Conservation (phyloP, 2,888 invertebrate species). For the Ypsolopha scabrella region DNA sequence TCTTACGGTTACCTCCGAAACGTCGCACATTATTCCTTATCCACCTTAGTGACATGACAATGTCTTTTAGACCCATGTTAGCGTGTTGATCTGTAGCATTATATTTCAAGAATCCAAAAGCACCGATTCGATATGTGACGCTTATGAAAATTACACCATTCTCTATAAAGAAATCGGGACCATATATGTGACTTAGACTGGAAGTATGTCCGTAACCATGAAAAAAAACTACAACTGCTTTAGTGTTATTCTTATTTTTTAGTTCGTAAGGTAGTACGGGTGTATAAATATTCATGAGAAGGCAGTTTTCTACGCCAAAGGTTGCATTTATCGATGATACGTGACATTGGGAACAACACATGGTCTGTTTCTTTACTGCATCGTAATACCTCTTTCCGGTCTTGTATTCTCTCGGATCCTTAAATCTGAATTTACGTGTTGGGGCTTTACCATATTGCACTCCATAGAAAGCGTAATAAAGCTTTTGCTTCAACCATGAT, state of each 20-base stretch:
- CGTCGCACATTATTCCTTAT: slow-evolving; percentile 37
- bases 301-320: slow-evolving; percentile 72
- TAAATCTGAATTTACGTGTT: slow-evolving; percentile 39
- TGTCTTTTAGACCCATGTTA: slow-evolving; percentile 62
- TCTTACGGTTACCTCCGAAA: slow-evolving; percentile 46
- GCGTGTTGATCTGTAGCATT: slow-evolving; percentile 36
- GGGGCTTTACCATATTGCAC: slow-evolving; percentile 53
- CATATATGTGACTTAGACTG: slow-evolving; percentile 54
- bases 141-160: slow-evolving; percentile 45
- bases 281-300: slow-evolving; percentile 77
- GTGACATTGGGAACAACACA: slow-evolving; percentile 69
- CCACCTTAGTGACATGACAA: slow-evolving; percentile 54
- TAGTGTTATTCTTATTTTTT: slow-evolving; percentile 17
- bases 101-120: slow-evolving; percentile 50
- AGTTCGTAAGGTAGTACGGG: slow-evolving; percentile 41
- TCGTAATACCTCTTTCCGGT: no score
- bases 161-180: slow-evolving; percentile 54
- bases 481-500: slow-evolving; percentile 32
- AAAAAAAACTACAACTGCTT: slow-evolving; percentile 49
- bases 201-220: slow-evolving; percentile 56
- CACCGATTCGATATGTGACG: slow-evolving; percentile 48
- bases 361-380: no score
- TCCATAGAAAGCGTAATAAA: slow-evolving; percentile 48
- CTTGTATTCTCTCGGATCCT: slow-evolving; percentile 28
- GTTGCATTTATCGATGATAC: slow-evolving; percentile 21